Conservation (phyloP, 2,113 vertebrate species). For the Brachyhypopomus occidentalis region DNA sequence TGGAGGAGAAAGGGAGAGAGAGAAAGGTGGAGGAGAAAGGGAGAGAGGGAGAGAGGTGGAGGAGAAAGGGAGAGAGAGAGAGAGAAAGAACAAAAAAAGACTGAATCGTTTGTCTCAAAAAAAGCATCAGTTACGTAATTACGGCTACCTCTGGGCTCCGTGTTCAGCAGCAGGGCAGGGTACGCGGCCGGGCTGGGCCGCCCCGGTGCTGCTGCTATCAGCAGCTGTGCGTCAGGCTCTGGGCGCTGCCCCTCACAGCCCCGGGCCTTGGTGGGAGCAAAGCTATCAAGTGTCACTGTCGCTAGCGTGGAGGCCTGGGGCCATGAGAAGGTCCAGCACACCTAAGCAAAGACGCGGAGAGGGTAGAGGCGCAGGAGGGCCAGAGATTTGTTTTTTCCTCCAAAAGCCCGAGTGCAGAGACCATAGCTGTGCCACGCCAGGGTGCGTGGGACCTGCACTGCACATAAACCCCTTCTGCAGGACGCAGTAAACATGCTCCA, state of each 20-base stretch:
- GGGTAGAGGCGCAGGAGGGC: conserved; percentile 12
- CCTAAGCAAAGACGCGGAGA: conserved; percentile 31
- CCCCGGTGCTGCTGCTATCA: not conserved
- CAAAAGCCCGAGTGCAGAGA: conserved; percentile 32
- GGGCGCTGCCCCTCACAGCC: conserved; percentile 52
- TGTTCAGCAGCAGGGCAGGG: not conserved
- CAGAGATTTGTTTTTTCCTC: conserved; percentile 17
- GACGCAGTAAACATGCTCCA: conserved; percentile 1
- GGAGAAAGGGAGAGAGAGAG: not conserved
- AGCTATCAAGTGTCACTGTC: conserved; percentile 62
- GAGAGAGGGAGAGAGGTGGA: too few relatives aligned
- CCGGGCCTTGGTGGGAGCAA: conserved; percentile 46
- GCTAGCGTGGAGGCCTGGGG: not conserved
- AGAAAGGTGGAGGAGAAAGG: too few relatives aligned
- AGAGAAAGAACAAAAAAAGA: conserved; percentile 29
- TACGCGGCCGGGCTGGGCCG: conserved; percentile 7
- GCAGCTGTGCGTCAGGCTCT: conserved; percentile 52
- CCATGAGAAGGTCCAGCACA: conserved; percentile 28
- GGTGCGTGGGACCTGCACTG: not conserved
- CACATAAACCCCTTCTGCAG: conserved; percentile 12
- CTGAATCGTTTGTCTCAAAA: not conserved
- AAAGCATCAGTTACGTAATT: not conserved
- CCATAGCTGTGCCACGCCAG: conserved; percentile 24
- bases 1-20: not conserved
- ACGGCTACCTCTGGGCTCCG: conserved; percentile 8